These are phyloP conservation scores for Lepus townsendii DNA, from an alignment of 2,797 vertebrate species.

Conservation along the genomic window DNA sequence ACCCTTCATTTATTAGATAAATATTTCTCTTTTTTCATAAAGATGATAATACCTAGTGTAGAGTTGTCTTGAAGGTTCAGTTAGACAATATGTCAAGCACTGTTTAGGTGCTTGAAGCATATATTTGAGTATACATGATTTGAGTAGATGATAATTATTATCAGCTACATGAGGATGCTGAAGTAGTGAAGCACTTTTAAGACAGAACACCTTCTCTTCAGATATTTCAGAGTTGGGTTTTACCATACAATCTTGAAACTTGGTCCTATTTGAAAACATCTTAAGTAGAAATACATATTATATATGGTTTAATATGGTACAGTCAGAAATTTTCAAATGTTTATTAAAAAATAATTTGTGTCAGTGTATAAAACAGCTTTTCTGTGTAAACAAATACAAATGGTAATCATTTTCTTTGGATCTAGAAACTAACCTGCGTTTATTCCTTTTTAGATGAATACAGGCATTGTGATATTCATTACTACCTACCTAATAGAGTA, in stretches of 20 bases:
- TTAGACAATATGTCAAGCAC: constrained; percentile 2
- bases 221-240: constrained; percentile 22
- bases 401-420: constrained; percentile 51
- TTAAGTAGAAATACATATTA: constrained; percentile 40
- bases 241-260: constrained; percentile 21
- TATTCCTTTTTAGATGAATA: neutral
- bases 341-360: neutral
- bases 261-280: constrained; percentile 37
- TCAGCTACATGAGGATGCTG: neutral
- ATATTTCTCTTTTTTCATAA: neutral
- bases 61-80: constrained; percentile 5
- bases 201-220: constrained; percentile 22
- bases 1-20: too few relatives aligned
- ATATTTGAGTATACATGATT: neutral
- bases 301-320: neutral
- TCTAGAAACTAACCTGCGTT: constrained; percentile 36
- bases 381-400: constrained; percentile 38
- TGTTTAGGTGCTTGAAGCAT: neutral
- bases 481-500: neutral
- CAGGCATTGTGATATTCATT: neutral
- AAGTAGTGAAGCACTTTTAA: constrained; percentile 14
- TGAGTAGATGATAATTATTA: neutral
- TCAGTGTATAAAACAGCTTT: constrained; percentile 13
- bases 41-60: neutral
- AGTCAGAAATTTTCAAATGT: constrained; percentile 51